Conservation (phyloP, 1,140 invertebrate species). For the Nephotettix cincticeps region DNA sequence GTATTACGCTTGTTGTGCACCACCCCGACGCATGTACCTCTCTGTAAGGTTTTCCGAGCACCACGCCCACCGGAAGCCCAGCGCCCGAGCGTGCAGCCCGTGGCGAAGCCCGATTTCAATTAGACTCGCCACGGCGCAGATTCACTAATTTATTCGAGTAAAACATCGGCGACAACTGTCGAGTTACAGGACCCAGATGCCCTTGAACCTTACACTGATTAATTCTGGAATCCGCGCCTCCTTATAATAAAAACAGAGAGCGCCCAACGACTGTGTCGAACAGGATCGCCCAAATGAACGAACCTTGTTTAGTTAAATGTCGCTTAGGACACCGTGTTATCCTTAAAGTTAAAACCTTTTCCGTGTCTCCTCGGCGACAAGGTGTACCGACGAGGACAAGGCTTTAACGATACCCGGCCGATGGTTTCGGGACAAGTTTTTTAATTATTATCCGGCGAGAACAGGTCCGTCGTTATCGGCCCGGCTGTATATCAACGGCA, state of each 20-base stretch:
- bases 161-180: too few species aligned
- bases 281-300: slow-evolving; percentile 19
- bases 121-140: too few species aligned
- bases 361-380: neutral
- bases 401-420: slow-evolving; percentile 17
- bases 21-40: too few species aligned
- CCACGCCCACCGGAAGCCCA: too few species aligned
- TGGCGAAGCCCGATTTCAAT: too few species aligned
- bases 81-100: too few species aligned
- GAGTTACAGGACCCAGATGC: too few species aligned
- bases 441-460: slow-evolving; percentile 12
- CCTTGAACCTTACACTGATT: slow-evolving; percentile 5
- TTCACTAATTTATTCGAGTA: too few species aligned
- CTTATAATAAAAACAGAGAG: slow-evolving; percentile 12
- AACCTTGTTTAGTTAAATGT: slow-evolving; percentile 20
- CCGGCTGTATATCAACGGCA: neutral
- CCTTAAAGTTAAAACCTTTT: slow-evolving; percentile 23
- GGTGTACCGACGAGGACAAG: neutral
- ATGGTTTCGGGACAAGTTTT: slow-evolving; percentile 21
- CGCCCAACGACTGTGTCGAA: slow-evolving; percentile 12
- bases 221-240: slow-evolving; percentile 16
- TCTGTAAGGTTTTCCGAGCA: too few species aligned
- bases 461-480: slow-evolving; percentile 6
- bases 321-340: slow-evolving; percentile 20
- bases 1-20: too few species aligned